Conservation (phyloP, 2,888 invertebrate genomes). For the Helobdella robusta region DNA sequence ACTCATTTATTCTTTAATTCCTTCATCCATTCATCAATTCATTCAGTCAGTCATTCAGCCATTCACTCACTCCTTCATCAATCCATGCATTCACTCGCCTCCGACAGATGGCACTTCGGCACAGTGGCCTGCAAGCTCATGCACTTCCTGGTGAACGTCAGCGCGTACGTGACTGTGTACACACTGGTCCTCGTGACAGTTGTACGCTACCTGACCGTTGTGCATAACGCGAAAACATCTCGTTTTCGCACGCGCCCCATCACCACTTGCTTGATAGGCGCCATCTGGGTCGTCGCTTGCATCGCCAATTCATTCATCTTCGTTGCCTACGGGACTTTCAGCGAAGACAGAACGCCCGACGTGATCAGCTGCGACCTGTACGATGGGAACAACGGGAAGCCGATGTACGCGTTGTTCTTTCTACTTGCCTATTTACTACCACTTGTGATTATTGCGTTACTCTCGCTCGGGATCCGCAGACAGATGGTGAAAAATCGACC, state of each 20-base stretch:
- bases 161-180: conserved; percentile 80
- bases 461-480: conserved; percentile 31
- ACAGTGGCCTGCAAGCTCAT: conserved; percentile 76
- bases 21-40: too few relatives aligned
- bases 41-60: too few relatives aligned
- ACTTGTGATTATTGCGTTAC: conserved; percentile 62
- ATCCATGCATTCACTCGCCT: too few relatives aligned
- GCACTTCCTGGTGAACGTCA: conserved; percentile 78
- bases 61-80: too few relatives aligned
- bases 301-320: conserved; percentile 32
- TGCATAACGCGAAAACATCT: conserved; percentile 50
- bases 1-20: neutral
- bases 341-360: conserved; percentile 7
- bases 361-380: conserved; percentile 29
- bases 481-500: neutral
- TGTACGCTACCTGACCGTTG: conserved; percentile 32
- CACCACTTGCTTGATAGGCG: conserved; percentile 23
- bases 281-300: conserved; percentile 32
- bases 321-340: conserved; percentile 32
- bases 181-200: conserved; percentile 44
- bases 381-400: conserved; percentile 26
- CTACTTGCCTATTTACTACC: conserved; percentile 79
- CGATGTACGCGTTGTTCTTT: conserved; percentile 56
- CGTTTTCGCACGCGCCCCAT: conserved; percentile 55
- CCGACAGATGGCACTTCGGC: conserved; percentile 74